Base-by-base conservation (phyloP, 2,888 invertebrate genomes). In the Ormyrus labotus region DNA sequence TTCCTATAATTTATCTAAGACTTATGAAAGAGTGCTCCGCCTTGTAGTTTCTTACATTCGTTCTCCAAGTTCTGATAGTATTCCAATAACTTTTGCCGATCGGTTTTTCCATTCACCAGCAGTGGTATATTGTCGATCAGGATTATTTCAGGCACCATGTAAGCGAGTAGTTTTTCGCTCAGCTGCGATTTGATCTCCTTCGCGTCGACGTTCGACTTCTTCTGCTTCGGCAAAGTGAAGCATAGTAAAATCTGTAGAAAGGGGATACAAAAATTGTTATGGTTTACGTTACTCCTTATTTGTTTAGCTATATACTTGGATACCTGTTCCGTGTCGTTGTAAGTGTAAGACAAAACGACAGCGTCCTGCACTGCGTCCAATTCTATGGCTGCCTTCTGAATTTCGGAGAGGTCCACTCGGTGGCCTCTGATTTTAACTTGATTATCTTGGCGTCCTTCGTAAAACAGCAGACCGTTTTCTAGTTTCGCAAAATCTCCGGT, bases 381-480 rank as follows among this genome's bases (percentile, higher is more conserved):
- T 0, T 93, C 91, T 0, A 95, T 90, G 5, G 92, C 92, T 50
- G 92, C 91, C 81, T 94, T 94, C 86, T 97, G 97, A 0, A 98
- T 95, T 92, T 98, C 97, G 2, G 94, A 93, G 68, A 97, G 91
- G 87, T 97, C 97, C 0, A 98, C 96, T 9, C 97, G 92, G 87
- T 97, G 96, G 0, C 98, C 98, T 63, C 97, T 92, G 74, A 97
- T 94, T 92, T 97, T 98, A 57, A 95, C 93, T 89, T 97, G 97
- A 0, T 96, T 95, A 90, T 97, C 97, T 0, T 95, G 95, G 50
- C 97, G 93, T 0, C 97, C 97, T 85, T 97, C 96, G 87, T 94
- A 97, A 47, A 97, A 90, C 7, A 92, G 85, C 7, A 93, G 93
- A 0, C 94, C 95, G 84, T 95, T 94, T 71, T 94, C 92, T 0